These are phyloP conservation scores for Nylanderia fulva DNA, from an alignment of 1,140 invertebrate species.

Conservation along the genomic window DNA sequence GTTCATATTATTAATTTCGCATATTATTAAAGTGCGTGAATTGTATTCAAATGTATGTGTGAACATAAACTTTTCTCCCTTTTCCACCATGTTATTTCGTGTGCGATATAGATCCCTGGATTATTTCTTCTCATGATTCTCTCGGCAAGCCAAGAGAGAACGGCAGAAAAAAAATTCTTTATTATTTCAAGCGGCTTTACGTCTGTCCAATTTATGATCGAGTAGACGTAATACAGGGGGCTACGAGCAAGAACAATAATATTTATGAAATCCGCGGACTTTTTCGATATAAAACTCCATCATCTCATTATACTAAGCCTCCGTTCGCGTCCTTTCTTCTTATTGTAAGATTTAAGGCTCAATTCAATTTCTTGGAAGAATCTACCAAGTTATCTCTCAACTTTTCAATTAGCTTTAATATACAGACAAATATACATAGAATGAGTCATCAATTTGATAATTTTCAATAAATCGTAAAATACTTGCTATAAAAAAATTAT, in stretches of 20 bases:
- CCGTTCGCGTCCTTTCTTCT: neutral
- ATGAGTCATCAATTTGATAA: too few species aligned
- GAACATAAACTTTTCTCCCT: neutral
- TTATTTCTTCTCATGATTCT: conserved; percentile 22
- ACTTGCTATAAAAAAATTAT: too few species aligned
- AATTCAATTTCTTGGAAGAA: neutral
- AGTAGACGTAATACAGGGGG: neutral
- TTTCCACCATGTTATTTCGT: conserved; percentile 50
- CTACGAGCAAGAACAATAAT: conserved; percentile 30
- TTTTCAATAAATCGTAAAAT: too few species aligned
- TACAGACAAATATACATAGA: neutral
- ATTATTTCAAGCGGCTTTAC: conserved; percentile 39
- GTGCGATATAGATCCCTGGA: conserved; percentile 26
- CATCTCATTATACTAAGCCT: neutral
- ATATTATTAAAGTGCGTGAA: neutral
- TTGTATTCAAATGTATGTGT: conserved; percentile 5
- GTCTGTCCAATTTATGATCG: conserved; percentile 39
- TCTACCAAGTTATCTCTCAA: conserved; percentile 12
- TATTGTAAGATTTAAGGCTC: neutral
- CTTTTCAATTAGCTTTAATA: neutral
- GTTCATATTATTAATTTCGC: conserved; percentile 4
- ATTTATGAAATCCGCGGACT: conserved; percentile 40
- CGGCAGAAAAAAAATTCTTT: conserved; percentile 16
- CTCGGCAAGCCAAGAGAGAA: neutral
- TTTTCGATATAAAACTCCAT: neutral